Evolutionary conservation across 2,888 invertebrate species (phyloP), one percentile per base, ranked within the genome.

Genomic region (Neria commutata): DNA sequence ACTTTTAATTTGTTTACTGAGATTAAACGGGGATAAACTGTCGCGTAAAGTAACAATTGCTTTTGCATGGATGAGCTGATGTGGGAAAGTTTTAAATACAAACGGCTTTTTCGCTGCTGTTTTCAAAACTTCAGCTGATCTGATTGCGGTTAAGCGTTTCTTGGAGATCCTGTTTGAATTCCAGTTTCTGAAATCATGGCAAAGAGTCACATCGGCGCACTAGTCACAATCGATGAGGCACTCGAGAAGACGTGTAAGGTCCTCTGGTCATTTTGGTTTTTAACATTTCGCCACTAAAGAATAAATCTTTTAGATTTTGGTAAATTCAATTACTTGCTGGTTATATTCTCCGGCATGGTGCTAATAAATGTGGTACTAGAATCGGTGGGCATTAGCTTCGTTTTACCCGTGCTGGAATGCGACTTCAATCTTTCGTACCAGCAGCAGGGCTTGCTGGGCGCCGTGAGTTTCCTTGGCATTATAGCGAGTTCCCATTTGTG

Each of bases 401-500:
- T 85, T 47, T 67, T 86, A 24, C 85, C 86, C 0, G 82, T 85
- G 3, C 84, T 81, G 3, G 75, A 82, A 67, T 83, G 83, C 69
- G 83, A 83, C 66, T 72, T 83, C 26, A 63, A 77, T 14, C 67
- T 83, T 61, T 76, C 75, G n/a, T 80, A 82, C n/a, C 66, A 68
- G 46, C 77, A 82, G 52, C 83, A 82, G 53, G 83, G 83, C 16
- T 68, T 81, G 45, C 70, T 83, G 2, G 80, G 79, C 58, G 81
- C 81, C 10, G 72, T 77, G 3, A 76, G 81, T 3, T 81, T 81
- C 67, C 65, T 77, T 40, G 83, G 83, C 67, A 84, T 85, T 63
- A 83, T 86, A 40, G 66, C 83, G 8, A 84, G 85, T 54, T 85
- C 85, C 0, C 84, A 85, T 72, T 68, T 86, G 40, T 86, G 86